These are phyloP conservation scores for Paracentrotus lividus DNA, from an alignment of 53 echinoderm and acorn worm species.

Conservation along the genomic window DNA sequence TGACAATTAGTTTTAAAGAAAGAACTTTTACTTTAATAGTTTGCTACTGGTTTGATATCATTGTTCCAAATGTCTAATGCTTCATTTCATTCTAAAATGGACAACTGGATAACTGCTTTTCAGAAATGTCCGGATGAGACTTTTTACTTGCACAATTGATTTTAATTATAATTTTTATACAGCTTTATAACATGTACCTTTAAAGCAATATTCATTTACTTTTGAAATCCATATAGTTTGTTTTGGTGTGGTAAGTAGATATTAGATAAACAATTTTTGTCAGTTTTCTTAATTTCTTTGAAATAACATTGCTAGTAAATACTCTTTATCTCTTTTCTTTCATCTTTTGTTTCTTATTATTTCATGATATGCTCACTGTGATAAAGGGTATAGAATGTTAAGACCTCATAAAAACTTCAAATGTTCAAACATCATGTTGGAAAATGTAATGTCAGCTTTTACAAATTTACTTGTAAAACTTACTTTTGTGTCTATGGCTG, in stretches of 20 bases:
- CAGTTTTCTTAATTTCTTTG: not conserved
- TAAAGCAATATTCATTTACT: not conserved
- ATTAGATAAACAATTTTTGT: not conserved
- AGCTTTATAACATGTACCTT: not conserved
- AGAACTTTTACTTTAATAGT: not conserved
- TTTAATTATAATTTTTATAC: not conserved
- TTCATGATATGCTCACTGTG: not conserved
- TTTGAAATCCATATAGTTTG: not conserved
- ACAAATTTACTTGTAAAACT: not conserved
- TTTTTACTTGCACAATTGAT: not conserved
- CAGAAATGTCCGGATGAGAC: too few species aligned
- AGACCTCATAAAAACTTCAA: not conserved
- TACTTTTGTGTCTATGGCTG: not conserved
- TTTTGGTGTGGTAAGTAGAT: slow-evolving; percentile 14
- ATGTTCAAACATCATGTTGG: not conserved
- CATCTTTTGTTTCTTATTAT: not conserved
- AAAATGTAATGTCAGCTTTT: too few species aligned
- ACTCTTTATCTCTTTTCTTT: not conserved
- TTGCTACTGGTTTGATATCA: not conserved
- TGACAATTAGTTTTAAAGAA: not conserved
- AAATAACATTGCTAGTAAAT: not conserved
- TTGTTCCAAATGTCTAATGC: too few species aligned
- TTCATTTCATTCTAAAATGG: too few species aligned
- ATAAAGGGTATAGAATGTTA: not conserved
- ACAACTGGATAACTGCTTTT: too few species aligned